phyloP scores from a whole-genome alignment of 1,140 invertebrate species.

The Odontomachus brunneus region DNA sequence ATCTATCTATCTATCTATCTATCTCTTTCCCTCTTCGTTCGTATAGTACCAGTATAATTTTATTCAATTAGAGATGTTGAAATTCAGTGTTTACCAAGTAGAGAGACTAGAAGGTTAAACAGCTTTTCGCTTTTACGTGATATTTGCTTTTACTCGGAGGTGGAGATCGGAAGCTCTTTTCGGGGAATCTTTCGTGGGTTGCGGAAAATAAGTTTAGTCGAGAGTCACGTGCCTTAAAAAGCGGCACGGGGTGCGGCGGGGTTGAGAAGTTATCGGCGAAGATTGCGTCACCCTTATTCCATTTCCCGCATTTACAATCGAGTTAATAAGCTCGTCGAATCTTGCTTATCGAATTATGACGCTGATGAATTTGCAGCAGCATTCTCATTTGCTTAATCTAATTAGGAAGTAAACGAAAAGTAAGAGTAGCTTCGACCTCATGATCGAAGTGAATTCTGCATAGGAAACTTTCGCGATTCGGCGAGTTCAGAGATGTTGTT shows the following conservation, averaged over 20 bases:
- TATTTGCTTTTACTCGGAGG: conserved; percentile 45
- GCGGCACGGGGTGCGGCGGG: too few species aligned
- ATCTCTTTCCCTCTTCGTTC: neutral
- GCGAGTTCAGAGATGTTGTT: conserved; percentile 5
- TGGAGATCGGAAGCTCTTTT: conserved; percentile 24
- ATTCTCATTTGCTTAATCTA: conserved; percentile 28
- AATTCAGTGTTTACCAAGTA: conserved; percentile 2
- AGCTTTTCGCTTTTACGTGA: conserved; percentile 47
- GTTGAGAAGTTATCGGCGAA: neutral
- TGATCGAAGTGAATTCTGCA: neutral
- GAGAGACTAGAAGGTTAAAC: conserved; percentile 18
- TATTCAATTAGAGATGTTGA: conserved; percentile 19
- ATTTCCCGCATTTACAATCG: neutral
- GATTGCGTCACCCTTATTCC: neutral
- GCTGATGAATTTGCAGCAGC: conserved; percentile 12
- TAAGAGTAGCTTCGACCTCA: neutral
- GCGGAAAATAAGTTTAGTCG: neutral
- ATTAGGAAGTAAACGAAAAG: conserved; percentile 7
- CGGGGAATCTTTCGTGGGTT: conserved; percentile 14
- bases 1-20: neutral
- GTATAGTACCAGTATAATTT: conserved; percentile 5
- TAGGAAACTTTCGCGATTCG: conserved; percentile 14
- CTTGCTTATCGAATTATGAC: neutral
- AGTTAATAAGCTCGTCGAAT: conserved; percentile 16
- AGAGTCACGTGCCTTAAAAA: conserved; percentile 27